A percentile compares a stretch with the other conserved stretches of the same genome.
phyloP scores from a whole-genome alignment of 1,140 invertebrate genomes.

The Heliconius congener region DNA sequence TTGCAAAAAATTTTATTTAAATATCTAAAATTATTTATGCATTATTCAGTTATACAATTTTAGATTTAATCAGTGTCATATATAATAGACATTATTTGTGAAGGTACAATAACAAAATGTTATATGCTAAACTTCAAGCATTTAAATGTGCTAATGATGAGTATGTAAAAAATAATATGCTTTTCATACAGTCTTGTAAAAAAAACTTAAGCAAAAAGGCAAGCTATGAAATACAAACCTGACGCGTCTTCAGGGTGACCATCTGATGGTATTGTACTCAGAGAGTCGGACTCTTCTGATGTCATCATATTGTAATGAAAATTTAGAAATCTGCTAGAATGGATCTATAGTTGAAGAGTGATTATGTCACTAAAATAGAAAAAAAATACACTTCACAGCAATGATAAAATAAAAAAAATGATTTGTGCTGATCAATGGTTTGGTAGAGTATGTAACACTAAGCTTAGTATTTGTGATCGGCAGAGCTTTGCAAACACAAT shows the following conservation, averaged over 20 bases:
- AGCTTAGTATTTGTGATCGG: not conserved
- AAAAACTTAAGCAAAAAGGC: not conserved
- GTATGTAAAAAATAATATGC: not conserved
- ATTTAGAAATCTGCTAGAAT: conserved; percentile 39
- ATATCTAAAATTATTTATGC: too few relatives aligned
- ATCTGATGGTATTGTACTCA: conserved; percentile 65
- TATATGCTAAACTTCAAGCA: not conserved
- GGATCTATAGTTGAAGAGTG: conserved; percentile 37
- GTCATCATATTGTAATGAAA: conserved; percentile 57
- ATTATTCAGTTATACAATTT: too few relatives aligned
- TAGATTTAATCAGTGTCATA: too few relatives aligned
- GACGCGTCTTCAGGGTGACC: conserved; percentile 66
- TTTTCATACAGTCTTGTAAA: not conserved
- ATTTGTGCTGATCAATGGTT: not conserved
- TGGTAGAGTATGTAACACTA: conserved; percentile 5
- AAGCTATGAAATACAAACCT: conserved; percentile 48
- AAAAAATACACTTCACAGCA: conserved; percentile 29
- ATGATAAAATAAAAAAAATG: conserved; percentile 17
- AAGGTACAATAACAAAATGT: not conserved
- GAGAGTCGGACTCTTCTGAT: conserved; percentile 66
- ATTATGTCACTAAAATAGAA: conserved; percentile 44
- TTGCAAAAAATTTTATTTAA: too few relatives aligned
- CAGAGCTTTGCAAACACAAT: conserved; percentile 1
- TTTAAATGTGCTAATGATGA: not conserved
- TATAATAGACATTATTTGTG: too few relatives aligned